Conservation (phyloP, 2,113 vertebrate species). For the Scomber japonicus region DNA sequence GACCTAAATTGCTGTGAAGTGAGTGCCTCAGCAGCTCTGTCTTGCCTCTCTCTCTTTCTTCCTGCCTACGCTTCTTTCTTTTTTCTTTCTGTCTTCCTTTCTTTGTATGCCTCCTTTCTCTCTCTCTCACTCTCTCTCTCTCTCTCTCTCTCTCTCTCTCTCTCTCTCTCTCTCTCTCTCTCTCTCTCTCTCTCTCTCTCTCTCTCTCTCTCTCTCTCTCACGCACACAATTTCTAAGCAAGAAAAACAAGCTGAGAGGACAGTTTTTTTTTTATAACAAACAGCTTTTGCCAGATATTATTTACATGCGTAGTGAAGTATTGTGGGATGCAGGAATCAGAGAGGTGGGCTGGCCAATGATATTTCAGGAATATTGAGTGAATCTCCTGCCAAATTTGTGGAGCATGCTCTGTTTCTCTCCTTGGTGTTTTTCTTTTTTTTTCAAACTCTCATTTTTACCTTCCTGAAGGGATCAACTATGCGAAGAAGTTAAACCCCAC, state of each 20-base stretch:
- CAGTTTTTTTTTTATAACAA: constrained; percentile 48
- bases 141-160: constrained; percentile 13
- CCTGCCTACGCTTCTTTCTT: constrained; percentile 31
- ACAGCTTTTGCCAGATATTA: constrained; percentile 52
- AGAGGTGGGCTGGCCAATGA: constrained; percentile 57
- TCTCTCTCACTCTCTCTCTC: constrained; percentile 13
- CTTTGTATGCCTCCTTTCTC: constrained; percentile 50
- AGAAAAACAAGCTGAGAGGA: constrained; percentile 63
- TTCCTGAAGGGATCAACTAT: constrained; percentile 56
- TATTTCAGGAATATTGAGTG: constrained; percentile 50
- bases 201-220: background rate
- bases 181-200: background rate
- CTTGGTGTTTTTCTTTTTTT: constrained; percentile 4
- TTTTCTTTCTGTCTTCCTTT: constrained; percentile 38
- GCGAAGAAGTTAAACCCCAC: constrained; percentile 59
- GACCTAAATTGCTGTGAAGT: constrained; percentile 83
- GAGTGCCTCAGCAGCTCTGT: constrained; percentile 80
- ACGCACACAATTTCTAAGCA: constrained; percentile 47
- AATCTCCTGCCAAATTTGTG: constrained; percentile 59
- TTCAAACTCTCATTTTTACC: constrained; percentile 18
- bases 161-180: background rate
- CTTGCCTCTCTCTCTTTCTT: constrained; percentile 57
- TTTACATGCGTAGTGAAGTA: constrained; percentile 48
- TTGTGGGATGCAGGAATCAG: constrained; percentile 53
- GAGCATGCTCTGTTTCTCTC: constrained; percentile 32